Base-by-base conservation (phyloP, 1,140 invertebrate species). In the Tribolium madens region DNA sequence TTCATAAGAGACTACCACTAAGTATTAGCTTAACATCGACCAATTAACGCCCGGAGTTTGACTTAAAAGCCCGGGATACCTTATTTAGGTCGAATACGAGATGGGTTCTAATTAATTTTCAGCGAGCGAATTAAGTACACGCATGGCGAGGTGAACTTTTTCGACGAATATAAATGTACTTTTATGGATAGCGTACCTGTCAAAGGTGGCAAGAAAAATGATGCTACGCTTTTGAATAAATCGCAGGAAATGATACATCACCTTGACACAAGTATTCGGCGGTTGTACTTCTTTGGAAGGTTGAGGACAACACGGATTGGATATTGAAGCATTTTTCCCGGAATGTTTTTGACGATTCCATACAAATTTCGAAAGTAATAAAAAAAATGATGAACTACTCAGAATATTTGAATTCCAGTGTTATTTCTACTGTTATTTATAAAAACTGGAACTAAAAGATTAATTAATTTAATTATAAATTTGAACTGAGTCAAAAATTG, bases 201-300 rank as follows among this genome's bases (percentile, higher is more conserved):
- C 57, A 64, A 64, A 64, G 21, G 26, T 33, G 12, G 21, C n/a
- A 33, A 64, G 26, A 64, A 64, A 64, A 64, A 64, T 64, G 52
- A 57, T 26, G 57, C 26, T 5, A 5, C 10, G 57, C 21, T 64
- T 64, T 64, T 18, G 26, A 64, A 64, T 33, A 33, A 64, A 64
- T 33, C 26, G 57, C 57, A 64, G 57, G 57, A 64, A 64, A 64
- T 64, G 21, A 64, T 64, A 64, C 26, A 64, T 64, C 57, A 64
- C 57, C 57, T 64, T 33, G 21, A 31, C 26, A 64, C 13, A 0
- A 18, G 18, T 10, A 57, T 18, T 18, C 2, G 3, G n/a, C n/a
- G n/a, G n/a, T n/a, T n/a, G n/a, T 26, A 26, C 21, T 26, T 26
- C 3, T 0, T 26, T 26, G 21, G 21, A 26, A 21, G 18, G 1